phyloP scores from a whole-genome alignment of 2,888 invertebrate genomes.

The Deroplatys truncata region DNA sequence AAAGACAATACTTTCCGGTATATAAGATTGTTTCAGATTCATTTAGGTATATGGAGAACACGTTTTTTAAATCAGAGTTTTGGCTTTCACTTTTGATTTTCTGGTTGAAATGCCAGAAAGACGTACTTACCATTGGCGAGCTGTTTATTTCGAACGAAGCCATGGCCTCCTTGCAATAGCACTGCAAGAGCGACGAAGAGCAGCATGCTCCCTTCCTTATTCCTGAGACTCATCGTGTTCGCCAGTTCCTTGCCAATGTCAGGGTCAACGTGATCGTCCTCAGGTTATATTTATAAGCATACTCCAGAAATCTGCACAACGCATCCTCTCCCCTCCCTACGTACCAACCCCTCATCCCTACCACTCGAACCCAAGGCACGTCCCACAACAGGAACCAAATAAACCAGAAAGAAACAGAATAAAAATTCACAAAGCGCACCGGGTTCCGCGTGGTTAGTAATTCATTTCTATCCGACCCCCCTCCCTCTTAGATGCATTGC shows the following conservation, averaged over 20 bases:
- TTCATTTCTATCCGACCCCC: neutral
- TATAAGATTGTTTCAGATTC: no score
- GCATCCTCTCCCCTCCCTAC: neutral
- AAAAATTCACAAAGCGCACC: neutral
- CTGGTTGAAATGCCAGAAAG: neutral
- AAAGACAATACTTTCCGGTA: no score
- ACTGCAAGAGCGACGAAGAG: neutral
- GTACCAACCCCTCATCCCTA: neutral
- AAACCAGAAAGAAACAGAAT: neutral
- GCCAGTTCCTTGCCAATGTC: neutral
- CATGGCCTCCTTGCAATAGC: neutral
- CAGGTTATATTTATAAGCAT: neutral
- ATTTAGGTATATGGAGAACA: no score
- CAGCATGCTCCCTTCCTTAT: neutral
- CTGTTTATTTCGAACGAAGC: neutral
- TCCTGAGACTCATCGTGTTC: neutral
- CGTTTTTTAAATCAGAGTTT: no score
- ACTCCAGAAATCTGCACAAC: neutral
- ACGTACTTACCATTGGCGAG: neutral
- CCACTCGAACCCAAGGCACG: neutral
- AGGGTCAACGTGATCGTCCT: neutral
- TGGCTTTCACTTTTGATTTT: no score
- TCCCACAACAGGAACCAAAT: neutral
- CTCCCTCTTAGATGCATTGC: neutral
- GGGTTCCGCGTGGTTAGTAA: neutral